Base-by-base conservation (phyloP, 1,140 invertebrate species). In the Streblospio benedicti region DNA sequence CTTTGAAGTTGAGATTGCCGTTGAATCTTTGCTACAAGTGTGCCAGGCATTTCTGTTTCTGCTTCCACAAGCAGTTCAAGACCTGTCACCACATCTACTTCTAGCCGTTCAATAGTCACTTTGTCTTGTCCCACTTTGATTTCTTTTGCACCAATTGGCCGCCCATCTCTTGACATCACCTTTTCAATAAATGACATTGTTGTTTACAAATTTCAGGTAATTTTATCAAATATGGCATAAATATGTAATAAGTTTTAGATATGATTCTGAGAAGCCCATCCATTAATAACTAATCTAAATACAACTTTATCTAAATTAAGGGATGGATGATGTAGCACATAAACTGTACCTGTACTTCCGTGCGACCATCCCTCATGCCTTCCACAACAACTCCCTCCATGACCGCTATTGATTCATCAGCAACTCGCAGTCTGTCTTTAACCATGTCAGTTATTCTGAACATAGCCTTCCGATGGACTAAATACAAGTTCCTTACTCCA, bases 261-360 rank as follows among this genome's bases (percentile, higher is more conserved):
- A n/a, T n/a, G n/a, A n/a, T n/a, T n/a, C n/a, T n/a, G n/a, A n/a
- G n/a, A n/a, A n/a, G n/a, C n/a, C n/a, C n/a, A n/a, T n/a, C n/a
- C n/a, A n/a, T n/a, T n/a, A n/a, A n/a, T n/a, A n/a, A n/a, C n/a
- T n/a, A n/a, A n/a, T n/a, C n/a, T n/a, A n/a, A n/a, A n/a, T n/a
- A n/a, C n/a, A n/a, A n/a, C n/a, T n/a, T n/a, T n/a, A n/a, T n/a
- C n/a, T n/a, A n/a, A n/a, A n/a, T n/a, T n/a, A n/a, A n/a, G n/a
- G n/a, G n/a, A n/a, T n/a, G n/a, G n/a, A n/a, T n/a, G n/a, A n/a
- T n/a, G n/a, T n/a, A n/a, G n/a, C n/a, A n/a, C n/a, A n/a, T n/a
- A n/a, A n/a, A n/a, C n/a, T n/a, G n/a, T n/a, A 90, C 88, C 81
- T 97, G 93, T 0, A 97, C 86, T 80, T 96, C 92, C 1, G 93